Base-by-base conservation (phyloP, 2,113 vertebrate species). In the Maccullochella peelii region DNA sequence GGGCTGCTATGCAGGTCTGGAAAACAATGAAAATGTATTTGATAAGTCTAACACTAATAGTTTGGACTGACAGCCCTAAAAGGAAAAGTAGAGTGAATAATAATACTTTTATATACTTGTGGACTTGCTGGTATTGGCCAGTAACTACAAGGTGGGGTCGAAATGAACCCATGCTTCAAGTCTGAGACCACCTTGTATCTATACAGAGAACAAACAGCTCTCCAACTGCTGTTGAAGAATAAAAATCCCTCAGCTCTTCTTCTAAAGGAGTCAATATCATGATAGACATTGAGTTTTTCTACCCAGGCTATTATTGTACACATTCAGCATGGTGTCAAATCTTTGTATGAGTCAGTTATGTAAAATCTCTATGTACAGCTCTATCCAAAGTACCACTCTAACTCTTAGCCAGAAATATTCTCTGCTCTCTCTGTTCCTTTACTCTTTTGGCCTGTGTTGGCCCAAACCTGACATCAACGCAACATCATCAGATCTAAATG, bases 321-420 rank as follows among this genome's bases (percentile, higher is more conserved):
- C 61, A 59, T 63, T 79, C 65, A 63, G 54, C 54, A 36, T 2
- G 61, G 61, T 25, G 57, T 57, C 25, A 44, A 40, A 82, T 55
- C 74, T 70, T 15, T 67, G 79, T 49, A 81, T 78, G 81, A 85
- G 75, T 61, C 76, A 79, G 82, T 90, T 89, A 87, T 74, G 73
- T 91, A 84, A 91, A 90, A 52, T 49, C 73, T 30, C 67, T 36
- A 44, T 58, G 5, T 16, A 14, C 11, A 2, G 54, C 70, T 73
- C 80, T 79, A 65, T 89, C 11, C 0, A 77, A 83, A 65, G 67
- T 68, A 47, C 73, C 71, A 16, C 57, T 73, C 80, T 2, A 63
- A 62, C 85, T 72, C 83, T 86, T 25, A 44, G 75, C 80, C 85
- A 55, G 54, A 86, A 82, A 86, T 89, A 88, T 57, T 52, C 73